Evolutionary conservation across 2,797 vertebrate genomes (phyloP).

Genomic region (Phrynocephalus forsythii): DNA sequence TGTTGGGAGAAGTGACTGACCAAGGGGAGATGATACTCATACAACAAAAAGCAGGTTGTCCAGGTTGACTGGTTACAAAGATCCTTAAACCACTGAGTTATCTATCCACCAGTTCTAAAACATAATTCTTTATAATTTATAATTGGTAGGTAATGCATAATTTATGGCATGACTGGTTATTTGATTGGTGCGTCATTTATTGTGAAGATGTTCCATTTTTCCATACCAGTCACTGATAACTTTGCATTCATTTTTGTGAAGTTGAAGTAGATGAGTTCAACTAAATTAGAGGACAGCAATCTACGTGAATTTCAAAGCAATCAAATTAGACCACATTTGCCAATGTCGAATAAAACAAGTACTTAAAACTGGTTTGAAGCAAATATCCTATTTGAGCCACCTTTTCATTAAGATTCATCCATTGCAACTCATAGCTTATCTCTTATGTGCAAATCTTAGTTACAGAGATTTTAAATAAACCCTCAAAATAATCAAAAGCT

Average conservation of each 20-base stretch:
- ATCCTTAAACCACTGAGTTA: too few species aligned
- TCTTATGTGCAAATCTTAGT: not conserved
- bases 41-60: not conserved
- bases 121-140: too few species aligned
- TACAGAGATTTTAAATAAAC: not conserved
- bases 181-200: too few species aligned
- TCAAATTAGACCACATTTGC: not conserved
- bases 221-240: too few species aligned
- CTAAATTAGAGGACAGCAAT: not conserved
- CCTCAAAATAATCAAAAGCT: not conserved
- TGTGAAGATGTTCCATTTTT: too few species aligned
- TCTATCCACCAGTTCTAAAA: too few species aligned
- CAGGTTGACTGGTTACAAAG: not conserved
- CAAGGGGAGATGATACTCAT: not conserved
- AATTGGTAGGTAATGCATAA: too few species aligned
- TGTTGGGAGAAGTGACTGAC: not conserved
- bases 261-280: constrained; percentile 7
- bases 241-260: too few species aligned
- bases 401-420: not conserved
- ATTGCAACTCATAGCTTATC: not conserved
- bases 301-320: not conserved
- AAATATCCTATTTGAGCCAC: not conserved
- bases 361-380: constrained; percentile 6
- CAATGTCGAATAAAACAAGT: not conserved
- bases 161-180: too few species aligned